phyloP scores from a whole-genome alignment of 2,113 vertebrate genomes.

The Cathartes aura region DNA sequence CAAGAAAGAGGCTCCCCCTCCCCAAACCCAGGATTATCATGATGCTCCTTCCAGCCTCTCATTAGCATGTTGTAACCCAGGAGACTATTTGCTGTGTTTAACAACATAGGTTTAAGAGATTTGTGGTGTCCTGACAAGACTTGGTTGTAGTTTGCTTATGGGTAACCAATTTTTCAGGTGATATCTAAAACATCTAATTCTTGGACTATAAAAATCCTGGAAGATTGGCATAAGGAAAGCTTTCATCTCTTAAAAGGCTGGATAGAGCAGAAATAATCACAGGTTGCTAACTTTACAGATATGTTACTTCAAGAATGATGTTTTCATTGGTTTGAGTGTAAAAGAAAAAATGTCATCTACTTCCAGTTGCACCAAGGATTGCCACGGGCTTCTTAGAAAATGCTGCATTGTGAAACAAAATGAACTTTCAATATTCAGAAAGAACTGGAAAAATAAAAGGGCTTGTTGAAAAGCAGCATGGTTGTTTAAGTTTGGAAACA shows the following conservation, averaged over 20 bases:
- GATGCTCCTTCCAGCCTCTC: background rate
- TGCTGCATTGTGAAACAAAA: background rate
- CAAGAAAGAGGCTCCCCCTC: background rate
- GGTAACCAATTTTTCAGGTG: background rate
- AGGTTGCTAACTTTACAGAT: background rate
- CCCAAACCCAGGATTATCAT: background rate
- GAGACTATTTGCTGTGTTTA: background rate
- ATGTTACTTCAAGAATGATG: accelerated
- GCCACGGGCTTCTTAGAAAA: background rate
- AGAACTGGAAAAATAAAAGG: background rate
- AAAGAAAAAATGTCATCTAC: background rate
- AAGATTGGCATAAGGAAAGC: background rate
- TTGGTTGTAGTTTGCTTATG: background rate
- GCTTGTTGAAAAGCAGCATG: background rate
- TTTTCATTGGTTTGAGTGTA: background rate
- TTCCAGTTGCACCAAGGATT: background rate
- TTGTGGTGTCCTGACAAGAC: background rate
- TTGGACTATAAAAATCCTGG: background rate
- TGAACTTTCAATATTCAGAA: background rate
- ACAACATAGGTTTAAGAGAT: background rate
- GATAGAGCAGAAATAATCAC: background rate
- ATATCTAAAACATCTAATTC: background rate
- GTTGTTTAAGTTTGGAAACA: background rate
- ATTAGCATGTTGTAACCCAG: background rate
- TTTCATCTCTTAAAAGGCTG: background rate